A percentile compares a stretch with the other conserved stretches of the same genome.
Evolutionary conservation across 2,888 invertebrate species (phyloP).

Genomic region (Metopia argyrocephala): DNA sequence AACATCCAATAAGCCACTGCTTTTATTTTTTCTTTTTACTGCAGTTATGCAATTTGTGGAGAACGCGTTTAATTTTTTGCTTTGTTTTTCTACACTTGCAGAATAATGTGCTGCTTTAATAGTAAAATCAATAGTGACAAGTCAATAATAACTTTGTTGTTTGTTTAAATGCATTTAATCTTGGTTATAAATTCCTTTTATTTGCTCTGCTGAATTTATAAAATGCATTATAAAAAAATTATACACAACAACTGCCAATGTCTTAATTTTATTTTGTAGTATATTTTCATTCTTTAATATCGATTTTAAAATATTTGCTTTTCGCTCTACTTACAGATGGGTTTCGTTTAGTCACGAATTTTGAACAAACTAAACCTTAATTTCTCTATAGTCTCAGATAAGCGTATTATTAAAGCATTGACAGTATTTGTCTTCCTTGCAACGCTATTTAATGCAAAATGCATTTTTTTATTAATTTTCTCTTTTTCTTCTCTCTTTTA

Average conservation of each 20-base stretch:
- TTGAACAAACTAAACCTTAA: too few species aligned
- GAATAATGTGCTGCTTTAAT: conserved; percentile 22
- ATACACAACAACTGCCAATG: too few species aligned
- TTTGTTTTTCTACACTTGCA: not conserved
- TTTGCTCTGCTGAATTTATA: not conserved
- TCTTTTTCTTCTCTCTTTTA: conserved; percentile 10
- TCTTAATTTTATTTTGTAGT: too few species aligned
- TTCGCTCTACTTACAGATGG: too few species aligned
- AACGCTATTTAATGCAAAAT: conserved; percentile 15
- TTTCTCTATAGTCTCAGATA: conserved; percentile 10
- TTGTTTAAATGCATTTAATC: not conserved
- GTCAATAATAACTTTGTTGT: not conserved
- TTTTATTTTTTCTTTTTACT: too few species aligned
- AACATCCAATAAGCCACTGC: too few species aligned
- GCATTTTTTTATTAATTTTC: too few species aligned
- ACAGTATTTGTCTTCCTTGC: not conserved
- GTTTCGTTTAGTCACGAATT: too few species aligned
- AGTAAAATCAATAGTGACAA: conserved; percentile 53
- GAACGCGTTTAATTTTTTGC: not conserved
- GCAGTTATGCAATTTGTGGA: too few species aligned
- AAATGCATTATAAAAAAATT: too few species aligned
- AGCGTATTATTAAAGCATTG: not conserved
- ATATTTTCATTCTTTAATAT: too few species aligned
- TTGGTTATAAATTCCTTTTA: not conserved
- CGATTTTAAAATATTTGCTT: too few species aligned